Evolutionary conservation across 1,140 invertebrate species (phyloP).

Genomic region (Diplogasteroides magnus): DNA sequence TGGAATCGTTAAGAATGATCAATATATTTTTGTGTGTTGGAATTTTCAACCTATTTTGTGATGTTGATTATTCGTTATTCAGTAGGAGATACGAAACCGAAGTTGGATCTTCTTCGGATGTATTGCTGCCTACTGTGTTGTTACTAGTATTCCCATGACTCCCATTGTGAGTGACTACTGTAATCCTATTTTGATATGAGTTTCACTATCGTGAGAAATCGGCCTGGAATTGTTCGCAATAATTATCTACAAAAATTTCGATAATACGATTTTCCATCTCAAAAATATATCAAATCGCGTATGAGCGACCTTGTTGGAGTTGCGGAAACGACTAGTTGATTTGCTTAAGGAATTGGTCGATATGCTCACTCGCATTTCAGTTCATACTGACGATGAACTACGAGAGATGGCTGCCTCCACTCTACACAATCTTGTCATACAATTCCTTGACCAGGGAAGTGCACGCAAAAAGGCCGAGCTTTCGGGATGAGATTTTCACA

Average conservation of each 20-base stretch:
- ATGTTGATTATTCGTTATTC: too few species aligned
- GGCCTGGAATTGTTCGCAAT: too few species aligned
- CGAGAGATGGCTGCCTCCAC: conserved; percentile 80
- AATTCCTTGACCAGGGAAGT: conserved; percentile 93
- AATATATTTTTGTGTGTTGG: too few species aligned
- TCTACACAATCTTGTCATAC: conserved; percentile 85
- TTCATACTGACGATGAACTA: conserved; percentile 68
- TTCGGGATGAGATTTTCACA: too few species aligned
- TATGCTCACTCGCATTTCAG: conserved; percentile 78
- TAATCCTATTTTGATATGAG: not conserved
- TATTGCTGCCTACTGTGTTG: conserved; percentile 89
- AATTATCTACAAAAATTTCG: too few species aligned
- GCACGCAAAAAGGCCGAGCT: too few species aligned
- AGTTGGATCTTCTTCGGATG: conserved; percentile 96
- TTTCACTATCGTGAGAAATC: not conserved
- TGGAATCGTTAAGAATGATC: too few species aligned
- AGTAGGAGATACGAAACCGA: conserved; percentile 84
- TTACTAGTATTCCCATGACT: conserved; percentile 94
- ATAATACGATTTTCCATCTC: too few species aligned
- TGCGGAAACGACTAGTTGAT: too few species aligned
- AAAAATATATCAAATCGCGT: too few species aligned
- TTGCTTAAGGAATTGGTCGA: conserved; percentile 69
- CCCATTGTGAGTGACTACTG: conserved; percentile 54
- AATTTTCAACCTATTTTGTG: too few species aligned
- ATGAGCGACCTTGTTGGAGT: too few species aligned